Base-by-base conservation (phyloP, 2,797 vertebrate species). In the Helarctos malayanus region DNA sequence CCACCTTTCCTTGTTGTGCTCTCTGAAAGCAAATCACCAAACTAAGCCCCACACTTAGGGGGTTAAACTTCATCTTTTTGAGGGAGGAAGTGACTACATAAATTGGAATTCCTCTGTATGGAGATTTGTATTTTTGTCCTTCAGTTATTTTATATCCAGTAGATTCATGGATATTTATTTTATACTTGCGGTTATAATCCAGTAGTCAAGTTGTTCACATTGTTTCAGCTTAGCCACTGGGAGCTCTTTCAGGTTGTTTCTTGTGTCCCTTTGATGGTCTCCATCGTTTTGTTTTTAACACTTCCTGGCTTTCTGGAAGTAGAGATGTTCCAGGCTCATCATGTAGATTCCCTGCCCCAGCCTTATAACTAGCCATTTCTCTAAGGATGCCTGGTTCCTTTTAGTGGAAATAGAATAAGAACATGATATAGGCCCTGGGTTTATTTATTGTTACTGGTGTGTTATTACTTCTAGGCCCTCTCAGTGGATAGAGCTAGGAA, bases 121-220 rank as follows among this genome's bases (percentile, higher is more conserved):
- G 57, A 49, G 18, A 56, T 92, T 57, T 92, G 7, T 95, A 27
- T 92, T 57, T 94, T 96, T 92, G 59, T 38, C 45, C n/a, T 71
- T 92, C 7, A 69, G 52, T 91, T 94, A 79, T 94, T 81, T 95
- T 91, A 47, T 84, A 75, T 38, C 59, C 49, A 15, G 3, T 65
- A 32, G 23, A 80, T 38, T 87, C 78, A 49, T 41, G 41, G 23
- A 23, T 75, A 56, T 56, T 27, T 81, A 59, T 61, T 71, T 86
- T 89, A 27, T 69, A 56, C 16, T 82, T 81, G 69, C n/a, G 2
- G 3, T 89, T 94, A 32, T 83, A 87, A 56, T 59, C 29, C 27
- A 85, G 0, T 76, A 56, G 38, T 65, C 59, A 32, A 2, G 8
- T 95, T 65, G 47, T 65, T 71, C 25, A 68, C 0, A 9, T 91